These are phyloP conservation scores for Tetramorium alpestre DNA, from an alignment of 1,140 invertebrate species.

Conservation along the genomic window DNA sequence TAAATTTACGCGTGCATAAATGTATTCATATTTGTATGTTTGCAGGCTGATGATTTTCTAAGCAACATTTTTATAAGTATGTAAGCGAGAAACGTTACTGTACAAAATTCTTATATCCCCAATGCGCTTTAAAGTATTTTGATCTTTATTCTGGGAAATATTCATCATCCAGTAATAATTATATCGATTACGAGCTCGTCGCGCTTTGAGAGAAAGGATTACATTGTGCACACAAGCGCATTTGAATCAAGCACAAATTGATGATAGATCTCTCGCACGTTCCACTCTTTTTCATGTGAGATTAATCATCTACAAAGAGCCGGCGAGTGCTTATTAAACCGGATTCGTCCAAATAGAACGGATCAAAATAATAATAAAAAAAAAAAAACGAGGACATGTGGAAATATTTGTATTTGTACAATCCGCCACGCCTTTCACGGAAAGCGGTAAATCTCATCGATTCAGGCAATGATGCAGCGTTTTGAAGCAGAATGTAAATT, in stretches of 20 bases:
- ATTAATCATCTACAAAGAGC: slow-evolving; percentile 54
- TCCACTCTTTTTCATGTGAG: slow-evolving; percentile 45
- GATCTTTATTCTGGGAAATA: background rate
- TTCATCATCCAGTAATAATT: slow-evolving; percentile 27
- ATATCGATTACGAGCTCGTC: slow-evolving; percentile 16
- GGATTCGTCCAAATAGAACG: slow-evolving; percentile 31
- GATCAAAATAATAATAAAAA: slow-evolving; percentile 34
- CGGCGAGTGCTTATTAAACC: slow-evolving; percentile 61
- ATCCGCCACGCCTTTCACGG: slow-evolving; percentile 54
- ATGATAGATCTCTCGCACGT: slow-evolving; percentile 50
- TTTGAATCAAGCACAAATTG: background rate
- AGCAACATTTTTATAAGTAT: background rate
- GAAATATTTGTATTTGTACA: slow-evolving; percentile 51
- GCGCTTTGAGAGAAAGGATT: slow-evolving; percentile 9
- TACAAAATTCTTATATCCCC: background rate
- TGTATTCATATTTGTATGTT: background rate
- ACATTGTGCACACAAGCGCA: background rate
- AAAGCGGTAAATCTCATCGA: slow-evolving; percentile 62
- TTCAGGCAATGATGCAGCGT: slow-evolving; percentile 59
- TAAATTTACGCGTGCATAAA: background rate
- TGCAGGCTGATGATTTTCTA: background rate
- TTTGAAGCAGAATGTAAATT: slow-evolving; percentile 64
- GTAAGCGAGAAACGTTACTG: background rate
- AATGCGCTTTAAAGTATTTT: background rate
- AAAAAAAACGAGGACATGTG: slow-evolving; percentile 10